Evolutionary conservation across 2,888 invertebrate genomes (phyloP).

Genomic region (Drosophila multiciliata): DNA sequence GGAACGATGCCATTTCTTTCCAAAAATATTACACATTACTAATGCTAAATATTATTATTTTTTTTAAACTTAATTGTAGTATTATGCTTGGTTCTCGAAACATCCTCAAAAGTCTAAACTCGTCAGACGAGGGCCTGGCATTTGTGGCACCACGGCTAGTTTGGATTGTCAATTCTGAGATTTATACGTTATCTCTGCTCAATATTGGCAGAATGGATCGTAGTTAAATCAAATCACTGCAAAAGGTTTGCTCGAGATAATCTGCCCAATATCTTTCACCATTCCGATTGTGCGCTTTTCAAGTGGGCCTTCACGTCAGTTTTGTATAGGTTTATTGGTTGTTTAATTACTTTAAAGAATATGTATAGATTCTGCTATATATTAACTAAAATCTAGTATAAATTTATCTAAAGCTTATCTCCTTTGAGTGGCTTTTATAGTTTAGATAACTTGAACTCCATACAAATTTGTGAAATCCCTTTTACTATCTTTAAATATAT

Average conservation of each 20-base stretch:
- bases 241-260: neutral
- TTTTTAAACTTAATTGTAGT: conserved; percentile 85
- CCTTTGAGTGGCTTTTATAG: neutral
- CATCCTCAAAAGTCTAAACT: conserved; percentile 2
- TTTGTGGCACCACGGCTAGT: too few species aligned
- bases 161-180: neutral
- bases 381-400: neutral
- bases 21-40: neutral
- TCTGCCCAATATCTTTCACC: neutral
- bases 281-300: neutral
- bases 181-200: neutral
- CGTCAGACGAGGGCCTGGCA: too few species aligned
- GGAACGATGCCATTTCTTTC: neutral
- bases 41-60: too few species aligned
- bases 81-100: conserved; percentile 86
- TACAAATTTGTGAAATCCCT: neutral
- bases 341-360: neutral
- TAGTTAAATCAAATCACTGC: neutral
- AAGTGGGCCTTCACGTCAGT: neutral
- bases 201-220: too few species aligned
- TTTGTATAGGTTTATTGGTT: neutral
- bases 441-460: neutral
- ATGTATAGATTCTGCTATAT: neutral
- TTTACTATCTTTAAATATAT: neutral
- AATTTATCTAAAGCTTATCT: too few species aligned